Evolutionary conservation across 1,140 invertebrate species (phyloP).

Genomic region (Drosophila nigrodunni): DNA sequence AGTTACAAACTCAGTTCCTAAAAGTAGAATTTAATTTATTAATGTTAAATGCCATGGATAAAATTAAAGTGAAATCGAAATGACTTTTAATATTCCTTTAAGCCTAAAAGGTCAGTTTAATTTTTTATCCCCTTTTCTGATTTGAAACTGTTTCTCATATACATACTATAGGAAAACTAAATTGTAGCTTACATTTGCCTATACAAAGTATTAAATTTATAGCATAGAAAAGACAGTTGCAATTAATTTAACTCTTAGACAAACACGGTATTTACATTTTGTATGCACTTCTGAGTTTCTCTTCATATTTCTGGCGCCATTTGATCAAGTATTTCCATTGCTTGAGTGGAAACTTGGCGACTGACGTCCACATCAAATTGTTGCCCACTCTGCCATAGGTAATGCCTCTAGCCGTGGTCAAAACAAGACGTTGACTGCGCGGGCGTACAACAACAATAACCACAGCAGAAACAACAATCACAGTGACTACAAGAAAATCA

Average conservation of each 20-base stretch:
- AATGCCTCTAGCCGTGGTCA: constrained; percentile 12
- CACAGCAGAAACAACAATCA: constrained; percentile 20
- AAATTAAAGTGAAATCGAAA: too few species aligned
- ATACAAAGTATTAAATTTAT: too few species aligned
- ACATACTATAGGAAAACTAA: too few species aligned
- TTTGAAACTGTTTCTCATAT: too few species aligned
- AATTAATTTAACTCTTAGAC: background rate
- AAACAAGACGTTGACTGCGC: constrained; percentile 40
- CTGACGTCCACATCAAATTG: constrained; percentile 43
- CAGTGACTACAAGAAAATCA: constrained; percentile 22
- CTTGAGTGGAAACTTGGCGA: constrained; percentile 20
- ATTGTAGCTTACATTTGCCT: too few species aligned
- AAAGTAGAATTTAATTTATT: too few species aligned
- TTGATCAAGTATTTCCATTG: constrained; percentile 15
- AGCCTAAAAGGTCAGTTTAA: too few species aligned
- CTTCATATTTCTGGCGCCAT: constrained; percentile 33
- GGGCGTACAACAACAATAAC: constrained; percentile 49
- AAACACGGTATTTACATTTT: background rate
- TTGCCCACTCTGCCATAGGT: constrained; percentile 14
- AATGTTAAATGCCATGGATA: too few species aligned
- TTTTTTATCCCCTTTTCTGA: too few species aligned
- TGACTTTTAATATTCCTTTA: too few species aligned
- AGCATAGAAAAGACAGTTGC: background rate
- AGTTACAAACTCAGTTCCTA: too few species aligned
- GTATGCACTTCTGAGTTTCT: constrained; percentile 9